phyloP scores from a whole-genome alignment of 1,140 invertebrate genomes.

The Stegodyphus dumicola region DNA sequence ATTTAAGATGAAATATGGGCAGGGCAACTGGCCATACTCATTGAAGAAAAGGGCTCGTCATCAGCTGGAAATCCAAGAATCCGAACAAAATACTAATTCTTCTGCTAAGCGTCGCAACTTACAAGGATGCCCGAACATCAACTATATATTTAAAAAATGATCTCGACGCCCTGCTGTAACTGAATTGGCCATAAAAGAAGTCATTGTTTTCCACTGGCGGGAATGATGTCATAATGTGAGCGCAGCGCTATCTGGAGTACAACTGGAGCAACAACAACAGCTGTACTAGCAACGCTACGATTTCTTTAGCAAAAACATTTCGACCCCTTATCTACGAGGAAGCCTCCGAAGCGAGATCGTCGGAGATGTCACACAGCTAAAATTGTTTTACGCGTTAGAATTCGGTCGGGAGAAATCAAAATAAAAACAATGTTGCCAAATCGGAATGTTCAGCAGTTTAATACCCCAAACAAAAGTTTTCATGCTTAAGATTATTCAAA shows the following conservation, averaged over 20 bases:
- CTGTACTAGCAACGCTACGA: not conserved
- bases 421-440: no score
- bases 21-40: no score
- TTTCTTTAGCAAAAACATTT: not conserved
- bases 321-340: no score
- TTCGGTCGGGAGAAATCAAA: no score
- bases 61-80: not conserved
- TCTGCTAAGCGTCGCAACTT: not conserved
- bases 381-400: no score
- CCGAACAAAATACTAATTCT: not conserved
- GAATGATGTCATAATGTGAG: not conserved
- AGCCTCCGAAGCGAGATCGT: no score
- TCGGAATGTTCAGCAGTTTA: no score
- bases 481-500: no score
- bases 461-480: no score
- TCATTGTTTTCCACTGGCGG: not conserved
- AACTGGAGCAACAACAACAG: not conserved
- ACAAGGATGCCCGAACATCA: not conserved
- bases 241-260: not conserved
- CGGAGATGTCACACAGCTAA: no score
- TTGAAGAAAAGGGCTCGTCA: not conserved
- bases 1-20: no score
- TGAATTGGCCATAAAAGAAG: not conserved
- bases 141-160: not conserved
- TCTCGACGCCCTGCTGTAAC: not conserved